Base-by-base conservation (phyloP, 2,113 vertebrate genomes). In the Tetrao urogallus region DNA sequence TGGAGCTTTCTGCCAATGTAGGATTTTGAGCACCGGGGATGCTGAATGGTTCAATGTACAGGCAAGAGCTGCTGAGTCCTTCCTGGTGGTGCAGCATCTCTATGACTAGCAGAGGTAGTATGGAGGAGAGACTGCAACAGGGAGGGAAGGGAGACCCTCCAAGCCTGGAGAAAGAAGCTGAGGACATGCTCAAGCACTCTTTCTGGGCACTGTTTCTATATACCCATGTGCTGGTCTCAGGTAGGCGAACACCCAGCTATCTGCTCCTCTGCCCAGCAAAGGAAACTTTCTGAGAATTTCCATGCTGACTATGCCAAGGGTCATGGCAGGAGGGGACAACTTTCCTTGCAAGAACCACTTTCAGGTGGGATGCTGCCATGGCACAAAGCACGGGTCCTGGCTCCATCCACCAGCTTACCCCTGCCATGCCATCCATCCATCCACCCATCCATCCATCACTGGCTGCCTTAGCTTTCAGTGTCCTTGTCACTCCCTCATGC, bases 341-440 rank as follows among this genome's bases (percentile, higher is more conserved):
- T 13, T 24, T 78, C 45, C 42, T 18, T 50, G 64, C 52, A 36
- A 0, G 3, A 82, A 6, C 52, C 65, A 28, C 24, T 43, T 82
- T 58, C 81, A 50, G 5, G 0, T 42, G 36, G 43, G 58, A 40
- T 1, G 1, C 15, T 54, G 52, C 52, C 8, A 30, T 3, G 14
- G 70, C 17, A 79, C 94, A 57, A 65, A 43, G 82, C 61, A 89
- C 42, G 15, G 42, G 42, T 54, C 86, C 71, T 48, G 63, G 60
- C 56, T 91, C 42, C 73, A 79, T 92, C 87, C 85, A 83, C 15
- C 0, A 86, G 89, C 84, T 94, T 88, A 75, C 73, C 69, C 82
- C 80, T 88, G 76, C 72, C 61, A 2, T 76, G 80, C 52, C 52
- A 30, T 54, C 52, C 52, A 54, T 28, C 52, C 52, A 54, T 28